Base-by-base conservation (phyloP, 2,888 invertebrate species). In the Pycnomerus fuliginosus region DNA sequence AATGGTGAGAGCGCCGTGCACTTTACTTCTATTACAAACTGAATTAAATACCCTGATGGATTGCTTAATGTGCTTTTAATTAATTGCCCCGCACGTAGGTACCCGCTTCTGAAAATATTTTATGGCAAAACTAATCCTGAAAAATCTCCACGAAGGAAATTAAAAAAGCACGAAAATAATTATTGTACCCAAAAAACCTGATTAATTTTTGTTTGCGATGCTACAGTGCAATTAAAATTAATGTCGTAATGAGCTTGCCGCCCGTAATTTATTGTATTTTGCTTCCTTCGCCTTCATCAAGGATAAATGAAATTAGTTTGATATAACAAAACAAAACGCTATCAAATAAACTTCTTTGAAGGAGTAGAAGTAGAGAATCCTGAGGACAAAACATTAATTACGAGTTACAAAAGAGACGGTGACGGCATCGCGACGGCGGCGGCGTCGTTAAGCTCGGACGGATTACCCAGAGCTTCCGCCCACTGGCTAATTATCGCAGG, bases 401-500 rank as follows among this genome's bases (percentile, higher is more conserved):
- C 58, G 61, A 59, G 56, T 48, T 57, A 60, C 60, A 60, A 62
- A 62, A 56, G 49, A 53, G 55, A 44, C 34, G 44, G 17, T 29
- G 33, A 41, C 20, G 34, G 42, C 49, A 45, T 45, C 43, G 49
- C 44, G 51, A 42, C 49, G 44, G 51, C 31, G 36, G 28, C 15
- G 41, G 31, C 38, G 42, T 20, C 28, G 35, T 27, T 35, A 28
- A 22, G 37, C 15, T 24, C 25, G 37, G 41, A 37, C 30, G 44
- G 45, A 45, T 45, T 46, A 41, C 22, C 8, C 27, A 3, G 50
- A 51, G 60, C 55, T 62, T 62, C 64, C 65, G 61, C 62, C 62
- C 56, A 50, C 61, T 55, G 61, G 60, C 63, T 65, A 65, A 65
- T 65, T 65, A 62, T 57, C 58, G 61, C 63, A 64, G 64, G 64